Percentiles rank a stretch among this genome's conserved stretches.
Conservation (phyloP, 2,797 vertebrate species). For the Schizothorax lantsangensis region DNA sequence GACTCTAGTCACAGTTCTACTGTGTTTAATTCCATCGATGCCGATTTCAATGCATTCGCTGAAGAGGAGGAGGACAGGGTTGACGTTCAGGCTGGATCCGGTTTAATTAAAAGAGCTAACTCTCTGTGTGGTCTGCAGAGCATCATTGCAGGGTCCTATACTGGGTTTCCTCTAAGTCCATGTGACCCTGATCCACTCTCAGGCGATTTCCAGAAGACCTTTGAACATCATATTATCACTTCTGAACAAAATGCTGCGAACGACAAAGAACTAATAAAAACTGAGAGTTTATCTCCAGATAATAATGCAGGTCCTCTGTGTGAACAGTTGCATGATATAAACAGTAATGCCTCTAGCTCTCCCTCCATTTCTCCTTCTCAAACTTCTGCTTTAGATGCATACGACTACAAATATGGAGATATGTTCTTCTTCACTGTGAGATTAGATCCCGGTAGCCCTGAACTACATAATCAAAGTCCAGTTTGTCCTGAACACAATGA, state of each 20-base stretch:
- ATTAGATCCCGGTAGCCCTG: conserved; percentile 61
- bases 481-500: conserved; percentile 48
- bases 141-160: conserved; percentile 59
- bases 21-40: conserved; percentile 55
- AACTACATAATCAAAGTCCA: conserved; percentile 39
- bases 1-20: conserved; percentile 54
- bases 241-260: conserved; percentile 5
- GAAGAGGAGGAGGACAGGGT: conserved; percentile 36
- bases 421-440: conserved; percentile 63
- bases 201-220: background rate
- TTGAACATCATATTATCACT: conserved; percentile 13
- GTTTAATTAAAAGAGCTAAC: conserved; percentile 39
- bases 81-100: conserved; percentile 24
- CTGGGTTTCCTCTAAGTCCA: conserved; percentile 61
- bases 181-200: conserved; percentile 46
- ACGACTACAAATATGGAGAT: conserved; percentile 61
- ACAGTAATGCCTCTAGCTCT: conserved; percentile 14
- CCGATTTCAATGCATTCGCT: conserved; percentile 36
- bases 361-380: conserved; percentile 16
- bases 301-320: background rate
- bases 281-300: background rate
- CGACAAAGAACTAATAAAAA: conserved; percentile 30
- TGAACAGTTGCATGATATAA: conserved; percentile 24
- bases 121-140: conserved; percentile 55
- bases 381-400: conserved; percentile 33